A percentile compares a stretch with the other conserved stretches of the same genome.
These are phyloP conservation scores for Heterocephalus glaber DNA, from an alignment of 2,113 vertebrate species.

Conservation along the genomic window DNA sequence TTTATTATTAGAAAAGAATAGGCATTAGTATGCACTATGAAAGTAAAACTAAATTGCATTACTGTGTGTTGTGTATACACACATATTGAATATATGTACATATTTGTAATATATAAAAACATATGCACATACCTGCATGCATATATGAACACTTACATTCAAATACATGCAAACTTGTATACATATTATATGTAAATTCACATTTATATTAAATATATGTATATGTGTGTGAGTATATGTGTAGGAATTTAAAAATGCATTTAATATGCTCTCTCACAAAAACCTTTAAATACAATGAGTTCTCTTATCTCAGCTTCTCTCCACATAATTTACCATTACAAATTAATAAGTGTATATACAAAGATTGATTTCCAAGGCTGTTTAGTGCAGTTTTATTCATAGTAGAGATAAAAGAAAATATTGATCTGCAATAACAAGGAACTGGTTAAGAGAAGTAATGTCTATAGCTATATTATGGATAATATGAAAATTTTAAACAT, in stretches of 20 bases:
- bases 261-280: background rate
- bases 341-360: background rate
- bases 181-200: background rate
- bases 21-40: background rate
- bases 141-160: background rate
- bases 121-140: background rate
- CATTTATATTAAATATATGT: background rate
- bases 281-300: background rate
- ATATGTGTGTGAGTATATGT: background rate
- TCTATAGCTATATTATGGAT: background rate
- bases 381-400: background rate
- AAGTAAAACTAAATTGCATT: background rate
- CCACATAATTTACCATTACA: background rate
- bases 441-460: background rate
- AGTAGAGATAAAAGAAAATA: background rate
- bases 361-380: background rate
- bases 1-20: background rate
- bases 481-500: background rate
- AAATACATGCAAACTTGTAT: background rate
- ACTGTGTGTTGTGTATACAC: background rate
- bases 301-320: background rate
- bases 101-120: background rate
- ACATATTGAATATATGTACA: background rate
- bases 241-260: background rate
- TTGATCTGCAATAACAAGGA: background rate